Base-by-base conservation (phyloP, 2,797 vertebrate genomes). In the Antennarius maculatus region DNA sequence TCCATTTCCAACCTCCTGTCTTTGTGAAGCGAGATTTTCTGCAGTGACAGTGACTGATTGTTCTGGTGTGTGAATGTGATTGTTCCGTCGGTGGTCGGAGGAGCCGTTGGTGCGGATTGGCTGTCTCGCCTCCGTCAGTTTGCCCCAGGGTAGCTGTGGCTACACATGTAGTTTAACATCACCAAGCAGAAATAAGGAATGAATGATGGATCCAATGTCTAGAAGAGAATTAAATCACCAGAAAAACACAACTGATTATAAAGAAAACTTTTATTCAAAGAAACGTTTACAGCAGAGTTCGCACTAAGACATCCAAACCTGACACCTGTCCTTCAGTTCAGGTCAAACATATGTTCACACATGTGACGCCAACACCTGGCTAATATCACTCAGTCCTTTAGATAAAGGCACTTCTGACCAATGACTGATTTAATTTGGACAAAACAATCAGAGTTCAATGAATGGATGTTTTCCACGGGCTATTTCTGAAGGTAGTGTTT, bases 381-480 rank as follows among this genome's bases (percentile, higher is more conserved):
- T 13, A 17, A 2, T 28, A 2, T 68, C 47, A 60, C 12, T 39
- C 31, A 50, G 39, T 73, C 17, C 7, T 62, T 71, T 60, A 57
- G 67, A 62, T 53, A 72, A 62, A 80, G 79, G 78, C 71, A 82
- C 72, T 61, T 70, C 28, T 48, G 34, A 3, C 6, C 16, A 57
- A 61, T 47, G 0, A 49, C 43, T 45, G 0, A 61, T 61, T 37
- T 0, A 68, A 23, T 50, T 29, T 46, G 31, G 5, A 37, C 13
- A 3, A 3, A 23, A 29, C 31, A 42, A 67, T 69, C 13, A 69
- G 17, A 69, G 17, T 13, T 5, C 49, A 11, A 1, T 52, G n/a
- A 55, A 23, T 3, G 2, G 12, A 49, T 28, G 31, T 48, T 17
- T 16, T 29, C 15, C 15, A 48, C 28, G 17, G 6, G 4, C 29